Base-by-base conservation (phyloP, 2,113 vertebrate species). In the Hemicordylus capensis region DNA sequence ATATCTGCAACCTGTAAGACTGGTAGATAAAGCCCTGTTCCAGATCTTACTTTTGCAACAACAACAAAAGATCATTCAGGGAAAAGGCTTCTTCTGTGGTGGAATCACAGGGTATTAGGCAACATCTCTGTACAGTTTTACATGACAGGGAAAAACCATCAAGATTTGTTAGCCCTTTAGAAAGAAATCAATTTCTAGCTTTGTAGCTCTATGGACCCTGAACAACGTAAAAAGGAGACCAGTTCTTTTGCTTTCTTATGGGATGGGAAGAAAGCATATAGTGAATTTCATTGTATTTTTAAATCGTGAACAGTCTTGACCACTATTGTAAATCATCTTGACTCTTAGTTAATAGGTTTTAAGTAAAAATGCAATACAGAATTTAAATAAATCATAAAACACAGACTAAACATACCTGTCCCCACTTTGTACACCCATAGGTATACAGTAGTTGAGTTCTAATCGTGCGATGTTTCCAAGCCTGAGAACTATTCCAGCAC, bases 381-480 rank as follows among this genome's bases (percentile, higher is more conserved):
- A 61, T 4, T 1, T 46, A 72, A 59, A 15, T 22, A 76, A 64
- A 67, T n/a, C n/a, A n/a, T n/a, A 46, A 56, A 34, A 34, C n/a
- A 10, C 1, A n/a, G n/a, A n/a, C 58, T 20, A 3, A 81, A 39
- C 4, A 11, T 17, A 99, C 98, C 98, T 98, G 97, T 99, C 98
- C 34, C 98, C 98, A 22, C 88, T 91, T 95, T 99, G 98, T 26
- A 98, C 98, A 54, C 98, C 98, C 98, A 99, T 99, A 74, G 98
- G 98, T 88, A 99, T 92, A 76, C 98, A 99, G 93, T 99, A 99
- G 90, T 99, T 99, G 4, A 99, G 98, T 77, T 99, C 98, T 89
- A 99, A 94, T n/a, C 98, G 93, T 12, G 98, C 98, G 0, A 99
- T 99, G 95, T 99, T 99, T 22, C 98, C 98, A 0, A 99, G 97